Conservation (phyloP, 2,797 vertebrate genomes). For the Otus scops region DNA sequence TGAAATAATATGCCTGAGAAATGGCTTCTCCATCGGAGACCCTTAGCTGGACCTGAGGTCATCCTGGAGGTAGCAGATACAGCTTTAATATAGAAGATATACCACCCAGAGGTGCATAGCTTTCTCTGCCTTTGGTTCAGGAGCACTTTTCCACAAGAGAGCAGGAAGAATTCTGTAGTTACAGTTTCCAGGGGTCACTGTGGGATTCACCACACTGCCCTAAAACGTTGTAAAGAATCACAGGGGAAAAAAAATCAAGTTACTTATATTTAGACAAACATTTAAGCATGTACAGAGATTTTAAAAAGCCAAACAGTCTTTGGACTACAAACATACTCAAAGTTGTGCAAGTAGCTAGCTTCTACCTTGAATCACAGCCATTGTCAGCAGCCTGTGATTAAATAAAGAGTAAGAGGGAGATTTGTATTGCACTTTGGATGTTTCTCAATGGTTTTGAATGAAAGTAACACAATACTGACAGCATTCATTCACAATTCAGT, state of each 20-base stretch:
- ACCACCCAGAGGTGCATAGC: not conserved
- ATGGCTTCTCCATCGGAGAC: not conserved
- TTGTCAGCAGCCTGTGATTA: constrained; percentile 1
- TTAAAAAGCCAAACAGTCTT: not conserved
- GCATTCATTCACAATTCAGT: not conserved
- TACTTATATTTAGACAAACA: not conserved
- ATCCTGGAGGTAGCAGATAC: not conserved
- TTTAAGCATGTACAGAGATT: not conserved
- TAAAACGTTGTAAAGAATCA: not conserved
- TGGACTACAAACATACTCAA: not conserved
- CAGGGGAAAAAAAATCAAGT: not conserved
- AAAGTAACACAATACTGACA: not conserved
- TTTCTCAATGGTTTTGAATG: not conserved
- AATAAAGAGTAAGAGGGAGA: not conserved
- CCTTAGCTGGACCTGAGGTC: not conserved
- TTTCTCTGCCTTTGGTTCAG: not conserved
- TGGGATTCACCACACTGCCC: not conserved
- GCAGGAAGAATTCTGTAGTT: not conserved
- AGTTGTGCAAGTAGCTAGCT: not conserved
- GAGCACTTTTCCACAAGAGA: not conserved
- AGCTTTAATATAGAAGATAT: not conserved
- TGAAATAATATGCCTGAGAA: not conserved
- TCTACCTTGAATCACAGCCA: constrained; percentile 12
- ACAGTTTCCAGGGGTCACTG: not conserved
- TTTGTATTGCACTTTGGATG: not conserved